Evolutionary conservation across 1,140 invertebrate species (phyloP).

Genomic region (Panagrolaimus sp.): DNA sequence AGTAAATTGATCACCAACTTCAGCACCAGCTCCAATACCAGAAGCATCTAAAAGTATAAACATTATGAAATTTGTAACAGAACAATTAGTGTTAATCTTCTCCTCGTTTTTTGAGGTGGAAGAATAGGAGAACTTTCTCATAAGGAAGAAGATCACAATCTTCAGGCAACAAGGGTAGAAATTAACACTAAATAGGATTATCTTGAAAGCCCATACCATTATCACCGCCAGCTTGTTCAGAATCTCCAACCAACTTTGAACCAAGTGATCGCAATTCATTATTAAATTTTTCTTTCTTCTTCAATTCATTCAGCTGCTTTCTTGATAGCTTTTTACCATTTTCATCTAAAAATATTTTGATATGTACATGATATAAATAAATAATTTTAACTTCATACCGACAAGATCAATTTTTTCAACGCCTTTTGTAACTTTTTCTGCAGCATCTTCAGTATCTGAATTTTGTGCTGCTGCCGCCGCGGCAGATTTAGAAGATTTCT

Average conservation of each 20-base stretch:
- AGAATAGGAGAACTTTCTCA: too few relatives aligned
- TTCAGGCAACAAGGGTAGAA: too few relatives aligned
- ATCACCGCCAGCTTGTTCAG: neutral
- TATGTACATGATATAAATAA: too few relatives aligned
- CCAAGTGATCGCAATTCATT: conserved; percentile 77
- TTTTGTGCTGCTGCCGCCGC: too few relatives aligned
- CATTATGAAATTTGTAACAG: conserved; percentile 2
- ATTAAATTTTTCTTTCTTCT: conserved; percentile 79
- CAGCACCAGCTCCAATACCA: conserved; percentile 66
- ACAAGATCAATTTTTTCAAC: conserved; percentile 9
- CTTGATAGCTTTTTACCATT: conserved; percentile 70
- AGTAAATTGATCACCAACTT: conserved; percentile 86
- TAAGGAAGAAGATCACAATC: too few relatives aligned
- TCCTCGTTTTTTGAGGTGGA: too few relatives aligned
- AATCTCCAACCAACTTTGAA: conserved; percentile 29
- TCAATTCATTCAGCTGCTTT: conserved; percentile 88
- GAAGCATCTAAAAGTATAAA: too few relatives aligned
- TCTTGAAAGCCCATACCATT: neutral
- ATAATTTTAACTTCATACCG: neutral
- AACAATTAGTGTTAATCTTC: neutral
- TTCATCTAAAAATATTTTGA: conserved; percentile 13
- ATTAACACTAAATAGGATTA: too few relatives aligned
- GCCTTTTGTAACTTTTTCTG: neutral
- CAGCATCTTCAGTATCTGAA: too few relatives aligned
- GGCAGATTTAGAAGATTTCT: too few relatives aligned